Evolutionary conservation across 2,797 vertebrate species (phyloP).

Genomic region (Paramormyrops hopkinsi): DNA sequence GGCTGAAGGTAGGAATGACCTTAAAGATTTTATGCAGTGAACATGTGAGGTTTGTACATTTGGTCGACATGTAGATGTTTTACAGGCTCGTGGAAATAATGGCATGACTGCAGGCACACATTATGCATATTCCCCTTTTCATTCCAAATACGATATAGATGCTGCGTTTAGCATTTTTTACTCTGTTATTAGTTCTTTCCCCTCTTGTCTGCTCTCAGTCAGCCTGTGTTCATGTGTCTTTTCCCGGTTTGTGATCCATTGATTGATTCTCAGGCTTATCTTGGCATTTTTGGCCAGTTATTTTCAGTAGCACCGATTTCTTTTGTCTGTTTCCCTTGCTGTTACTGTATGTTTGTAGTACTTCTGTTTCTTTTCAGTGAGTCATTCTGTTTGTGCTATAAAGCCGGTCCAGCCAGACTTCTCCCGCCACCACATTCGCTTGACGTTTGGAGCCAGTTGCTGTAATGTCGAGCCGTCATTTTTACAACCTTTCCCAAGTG

Average conservation of each 20-base stretch:
- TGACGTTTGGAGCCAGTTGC: not conserved
- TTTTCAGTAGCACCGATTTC: not conserved
- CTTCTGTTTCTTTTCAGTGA: not conserved
- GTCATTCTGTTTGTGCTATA: constrained; percentile 3
- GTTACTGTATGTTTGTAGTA: not conserved
- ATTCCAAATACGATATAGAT: not conserved
- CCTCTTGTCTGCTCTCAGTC: not conserved
- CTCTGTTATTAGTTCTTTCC: not conserved
- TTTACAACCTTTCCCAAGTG: not conserved
- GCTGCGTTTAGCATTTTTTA: not conserved
- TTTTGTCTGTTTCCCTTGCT: not conserved
- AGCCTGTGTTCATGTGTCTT: not conserved
- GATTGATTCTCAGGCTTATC: not conserved
- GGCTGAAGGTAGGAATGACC: not conserved
- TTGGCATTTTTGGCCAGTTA: not conserved
- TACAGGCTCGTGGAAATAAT: not conserved
- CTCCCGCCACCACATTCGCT: not conserved
- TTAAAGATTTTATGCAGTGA: not conserved
- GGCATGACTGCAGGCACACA: not conserved
- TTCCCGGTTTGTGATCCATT: not conserved
- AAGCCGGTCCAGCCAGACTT: not conserved
- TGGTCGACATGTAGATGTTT: not conserved
- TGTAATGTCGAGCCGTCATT: not conserved
- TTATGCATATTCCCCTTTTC: not conserved
- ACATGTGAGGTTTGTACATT: not conserved